A percentile compares a stretch with the other conserved stretches of the same genome.
Evolutionary conservation across 2,113 vertebrate species (phyloP).

Genomic region (Podilymbus podiceps): DNA sequence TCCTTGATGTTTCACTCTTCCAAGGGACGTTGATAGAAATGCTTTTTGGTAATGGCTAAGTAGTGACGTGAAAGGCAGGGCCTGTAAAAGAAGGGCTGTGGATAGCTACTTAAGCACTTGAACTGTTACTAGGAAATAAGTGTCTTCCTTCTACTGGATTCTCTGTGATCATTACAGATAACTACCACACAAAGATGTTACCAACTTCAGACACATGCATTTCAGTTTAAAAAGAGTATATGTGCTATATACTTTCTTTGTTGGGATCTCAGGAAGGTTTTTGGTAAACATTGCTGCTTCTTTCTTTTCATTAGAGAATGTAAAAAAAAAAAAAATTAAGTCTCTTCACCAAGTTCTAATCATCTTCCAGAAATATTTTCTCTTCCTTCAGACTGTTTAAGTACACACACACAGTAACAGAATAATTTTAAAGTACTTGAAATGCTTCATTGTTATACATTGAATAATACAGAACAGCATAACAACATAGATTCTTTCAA

Average conservation of each 20-base stretch:
- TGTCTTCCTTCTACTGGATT: neutral
- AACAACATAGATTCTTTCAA: neutral
- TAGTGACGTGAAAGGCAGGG: neutral
- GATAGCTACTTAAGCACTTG: neutral
- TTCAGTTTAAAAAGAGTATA: neutral
- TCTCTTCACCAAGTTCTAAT: neutral
- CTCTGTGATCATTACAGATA: neutral
- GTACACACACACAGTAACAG: neutral
- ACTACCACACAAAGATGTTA: neutral
- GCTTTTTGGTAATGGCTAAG: neutral
- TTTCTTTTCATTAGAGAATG: neutral
- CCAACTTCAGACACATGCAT: neutral
- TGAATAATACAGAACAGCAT: neutral
- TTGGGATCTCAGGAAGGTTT: neutral
- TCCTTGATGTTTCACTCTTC: neutral
- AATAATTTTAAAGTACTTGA: neutral
- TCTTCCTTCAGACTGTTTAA: constrained; percentile 19
- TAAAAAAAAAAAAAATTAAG: neutral
- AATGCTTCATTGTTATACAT: neutral
- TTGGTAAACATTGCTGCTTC: neutral
- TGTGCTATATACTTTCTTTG: neutral
- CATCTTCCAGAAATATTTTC: neutral
- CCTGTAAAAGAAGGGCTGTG: neutral
- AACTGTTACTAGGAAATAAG: neutral
- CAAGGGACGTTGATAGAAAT: neutral